These are phyloP conservation scores for Calliopsis andreniformis DNA, from an alignment of 1,140 invertebrate species.

Conservation along the genomic window DNA sequence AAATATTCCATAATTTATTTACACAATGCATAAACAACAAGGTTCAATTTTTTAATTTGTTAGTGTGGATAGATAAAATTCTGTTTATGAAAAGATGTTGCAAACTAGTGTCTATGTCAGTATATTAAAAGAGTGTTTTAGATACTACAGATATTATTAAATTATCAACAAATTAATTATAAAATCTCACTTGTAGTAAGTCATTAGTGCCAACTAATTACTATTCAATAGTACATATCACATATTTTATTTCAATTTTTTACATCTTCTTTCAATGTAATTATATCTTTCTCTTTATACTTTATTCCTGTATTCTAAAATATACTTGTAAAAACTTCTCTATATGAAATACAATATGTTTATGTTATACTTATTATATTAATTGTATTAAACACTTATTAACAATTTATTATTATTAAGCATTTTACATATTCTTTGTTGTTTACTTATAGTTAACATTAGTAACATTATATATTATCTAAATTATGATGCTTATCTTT, in stretches of 20 bases:
- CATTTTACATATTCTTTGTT: background rate
- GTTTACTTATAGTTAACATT: background rate
- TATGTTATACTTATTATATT: too few species aligned
- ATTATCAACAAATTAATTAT: background rate
- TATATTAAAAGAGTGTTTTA: slow-evolving; percentile 13
- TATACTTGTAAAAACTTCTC: background rate
- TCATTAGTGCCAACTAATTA: background rate
- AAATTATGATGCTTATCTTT: slow-evolving; percentile 7
- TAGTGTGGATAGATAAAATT: background rate
- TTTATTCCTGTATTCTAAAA: background rate
- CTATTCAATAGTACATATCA: background rate
- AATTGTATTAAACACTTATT: too few species aligned
- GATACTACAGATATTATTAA: slow-evolving; percentile 3
- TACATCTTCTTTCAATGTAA: background rate
- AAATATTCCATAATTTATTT: slow-evolving; percentile 31
- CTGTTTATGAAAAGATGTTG: slow-evolving; percentile 7
- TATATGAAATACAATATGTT: background rate
- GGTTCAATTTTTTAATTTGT: slow-evolving; percentile 8
- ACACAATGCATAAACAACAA: slow-evolving; percentile 12
- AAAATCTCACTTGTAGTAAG: background rate
- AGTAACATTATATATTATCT: background rate
- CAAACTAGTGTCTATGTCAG: slow-evolving; percentile 2
- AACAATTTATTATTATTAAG: background rate
- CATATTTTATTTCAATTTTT: background rate
- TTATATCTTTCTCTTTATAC: background rate